Percentiles rank a stretch among this genome's conserved stretches.
phyloP scores from a whole-genome alignment of 2,113 vertebrate species.

The Chelonoidis abingdonii region DNA sequence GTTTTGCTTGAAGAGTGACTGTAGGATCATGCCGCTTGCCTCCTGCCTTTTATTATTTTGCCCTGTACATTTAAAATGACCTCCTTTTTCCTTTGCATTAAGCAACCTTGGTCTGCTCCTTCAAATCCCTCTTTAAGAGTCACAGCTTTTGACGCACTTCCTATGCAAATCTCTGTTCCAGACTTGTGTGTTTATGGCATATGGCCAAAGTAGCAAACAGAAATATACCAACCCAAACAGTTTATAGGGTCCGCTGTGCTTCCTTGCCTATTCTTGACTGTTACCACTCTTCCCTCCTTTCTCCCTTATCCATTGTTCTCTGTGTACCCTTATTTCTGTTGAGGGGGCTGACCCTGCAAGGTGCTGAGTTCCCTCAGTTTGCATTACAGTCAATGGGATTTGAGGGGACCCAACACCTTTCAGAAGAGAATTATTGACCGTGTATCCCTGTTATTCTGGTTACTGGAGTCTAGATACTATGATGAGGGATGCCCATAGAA shows the following conservation, averaged over 20 bases:
- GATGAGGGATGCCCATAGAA: too few species aligned
- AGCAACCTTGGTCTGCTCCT: not conserved
- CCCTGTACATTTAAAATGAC: accelerated
- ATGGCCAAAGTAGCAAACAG: not conserved
- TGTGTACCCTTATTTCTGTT: not conserved
- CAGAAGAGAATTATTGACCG: not conserved
- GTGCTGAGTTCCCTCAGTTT: not conserved
- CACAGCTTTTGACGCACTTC: not conserved
- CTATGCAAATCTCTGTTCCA: not conserved
- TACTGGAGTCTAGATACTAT: too few species aligned
- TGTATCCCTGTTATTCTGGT: too few species aligned
- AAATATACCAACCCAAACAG: not conserved
- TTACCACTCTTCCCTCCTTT: not conserved
- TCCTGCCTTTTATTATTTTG: not conserved
- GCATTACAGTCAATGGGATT: not conserved
- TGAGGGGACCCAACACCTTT: not conserved
- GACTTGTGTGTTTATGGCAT: not conserved
- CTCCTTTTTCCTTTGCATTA: not conserved
- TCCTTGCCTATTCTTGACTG: not conserved
- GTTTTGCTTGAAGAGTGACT: not conserved
- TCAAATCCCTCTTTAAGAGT: not conserved
- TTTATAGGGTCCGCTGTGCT: accelerated
- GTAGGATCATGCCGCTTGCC: not conserved
- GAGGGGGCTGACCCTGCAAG: too few species aligned
- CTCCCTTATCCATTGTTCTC: not conserved